Conservation (phyloP, 2,888 invertebrate genomes). For the Drosophila paracracens region DNA sequence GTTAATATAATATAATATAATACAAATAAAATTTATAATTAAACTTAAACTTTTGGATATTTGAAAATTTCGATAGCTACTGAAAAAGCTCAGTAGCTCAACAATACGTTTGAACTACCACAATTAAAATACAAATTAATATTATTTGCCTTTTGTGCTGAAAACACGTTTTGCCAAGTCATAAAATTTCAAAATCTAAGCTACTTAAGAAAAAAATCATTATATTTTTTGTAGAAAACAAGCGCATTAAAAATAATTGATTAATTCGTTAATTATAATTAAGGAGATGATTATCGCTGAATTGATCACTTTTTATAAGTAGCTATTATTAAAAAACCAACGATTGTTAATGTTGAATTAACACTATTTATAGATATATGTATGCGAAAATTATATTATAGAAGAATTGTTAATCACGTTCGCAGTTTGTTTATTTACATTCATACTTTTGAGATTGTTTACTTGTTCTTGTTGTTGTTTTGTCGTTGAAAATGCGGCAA, state of each 20-base stretch:
- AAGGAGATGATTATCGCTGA: background rate
- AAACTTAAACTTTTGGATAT: no score
- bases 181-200: background rate
- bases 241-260: background rate
- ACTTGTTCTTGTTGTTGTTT: constrained; percentile 1
- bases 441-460: background rate
- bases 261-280: background rate
- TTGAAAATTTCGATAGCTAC: no score
- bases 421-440: background rate
- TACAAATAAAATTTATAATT: no score
- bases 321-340: no score
- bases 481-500: background rate
- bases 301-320: background rate
- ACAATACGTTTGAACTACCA: background rate
- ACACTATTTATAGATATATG: background rate
- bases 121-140: background rate
- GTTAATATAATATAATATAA: no score
- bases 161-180: background rate
- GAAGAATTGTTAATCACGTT: background rate
- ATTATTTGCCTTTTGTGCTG: background rate
- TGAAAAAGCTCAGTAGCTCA: no score
- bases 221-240: background rate
- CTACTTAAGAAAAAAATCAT: background rate
- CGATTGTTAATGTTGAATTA: background rate
- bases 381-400: background rate